Evolutionary conservation across 2,113 vertebrate species (phyloP).

Genomic region (Rafetus swinhoei): DNA sequence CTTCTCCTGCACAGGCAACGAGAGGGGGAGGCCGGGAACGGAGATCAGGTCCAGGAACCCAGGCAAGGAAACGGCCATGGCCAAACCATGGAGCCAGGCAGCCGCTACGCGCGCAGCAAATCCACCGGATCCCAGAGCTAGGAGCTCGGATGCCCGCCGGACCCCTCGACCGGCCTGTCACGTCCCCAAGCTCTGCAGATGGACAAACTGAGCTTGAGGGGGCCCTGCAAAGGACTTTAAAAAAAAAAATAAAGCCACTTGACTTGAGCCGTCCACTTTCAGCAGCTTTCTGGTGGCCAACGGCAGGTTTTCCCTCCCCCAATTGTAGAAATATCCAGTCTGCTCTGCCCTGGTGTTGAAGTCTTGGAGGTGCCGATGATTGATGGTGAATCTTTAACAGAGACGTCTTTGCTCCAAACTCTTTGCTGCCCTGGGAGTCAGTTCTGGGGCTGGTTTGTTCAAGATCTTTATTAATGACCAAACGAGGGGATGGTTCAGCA

Average conservation of each 20-base stretch:
- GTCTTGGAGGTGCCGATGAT: background rate
- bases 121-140: background rate
- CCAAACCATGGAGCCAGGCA: background rate
- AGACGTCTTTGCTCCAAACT: background rate
- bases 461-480: too few species aligned
- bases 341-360: background rate
- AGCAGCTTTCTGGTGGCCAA: too few species aligned
- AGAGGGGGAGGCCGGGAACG: fast-evolving
- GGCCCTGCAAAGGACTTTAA: background rate
- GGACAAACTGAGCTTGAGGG: background rate
- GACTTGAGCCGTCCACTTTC: background rate
- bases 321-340: background rate
- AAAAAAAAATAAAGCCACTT: background rate
- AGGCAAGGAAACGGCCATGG: background rate
- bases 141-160: background rate
- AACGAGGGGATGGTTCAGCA: too few species aligned
- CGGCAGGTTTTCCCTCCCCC: background rate
- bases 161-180: background rate
- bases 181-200: background rate
- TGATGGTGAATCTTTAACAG: background rate
- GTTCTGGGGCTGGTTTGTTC: too few species aligned
- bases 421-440: too few species aligned
- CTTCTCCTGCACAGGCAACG: conserved; percentile 78
- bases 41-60: background rate
- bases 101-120: too few species aligned